A percentile compares a stretch with the other conserved stretches of the same genome.
Conservation (phyloP, 2,888 invertebrate species). For the Cheilosia impressa region DNA sequence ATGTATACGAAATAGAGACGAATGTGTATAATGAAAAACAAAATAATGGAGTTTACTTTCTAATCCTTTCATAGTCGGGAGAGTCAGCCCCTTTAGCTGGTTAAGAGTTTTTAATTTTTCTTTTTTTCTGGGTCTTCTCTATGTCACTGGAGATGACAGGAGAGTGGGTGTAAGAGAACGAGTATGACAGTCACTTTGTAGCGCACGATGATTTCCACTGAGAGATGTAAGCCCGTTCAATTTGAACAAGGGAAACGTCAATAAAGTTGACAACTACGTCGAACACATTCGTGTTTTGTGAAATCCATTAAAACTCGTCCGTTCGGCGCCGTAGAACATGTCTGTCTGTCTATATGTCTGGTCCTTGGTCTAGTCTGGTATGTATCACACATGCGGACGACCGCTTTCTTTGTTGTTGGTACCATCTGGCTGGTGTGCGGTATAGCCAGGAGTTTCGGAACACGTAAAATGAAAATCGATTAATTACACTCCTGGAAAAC, state of each 20-base stretch:
- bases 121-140: conserved; percentile 18
- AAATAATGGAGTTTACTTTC: conserved; percentile 71
- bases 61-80: conserved; percentile 49
- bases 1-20: conserved; percentile 1
- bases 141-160: conserved; percentile 4
- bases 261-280: conserved; percentile 70
- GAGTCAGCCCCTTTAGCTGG: not conserved
- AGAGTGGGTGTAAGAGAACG: conserved; percentile 15
- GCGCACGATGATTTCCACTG: conserved; percentile 62
- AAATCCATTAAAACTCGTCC: conserved; percentile 65
- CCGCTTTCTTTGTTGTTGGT: conserved; percentile 27
- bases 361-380: not conserved
- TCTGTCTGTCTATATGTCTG: conserved; percentile 21
- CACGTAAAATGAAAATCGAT: conserved; percentile 77
- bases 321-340: not conserved
- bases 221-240: conserved; percentile 53
- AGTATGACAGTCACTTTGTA: conserved; percentile 67
- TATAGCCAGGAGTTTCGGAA: conserved; percentile 37
- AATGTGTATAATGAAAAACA: conserved; percentile 35
- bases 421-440: not conserved
- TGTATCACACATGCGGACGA: conserved; percentile 24
- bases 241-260: conserved; percentile 70
- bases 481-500: conserved; percentile 78
- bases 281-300: conserved; percentile 71
- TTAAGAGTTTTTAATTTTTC: conserved; percentile 38